Conservation (phyloP, 2,797 vertebrate genomes). For the Tadarida brasiliensis region DNA sequence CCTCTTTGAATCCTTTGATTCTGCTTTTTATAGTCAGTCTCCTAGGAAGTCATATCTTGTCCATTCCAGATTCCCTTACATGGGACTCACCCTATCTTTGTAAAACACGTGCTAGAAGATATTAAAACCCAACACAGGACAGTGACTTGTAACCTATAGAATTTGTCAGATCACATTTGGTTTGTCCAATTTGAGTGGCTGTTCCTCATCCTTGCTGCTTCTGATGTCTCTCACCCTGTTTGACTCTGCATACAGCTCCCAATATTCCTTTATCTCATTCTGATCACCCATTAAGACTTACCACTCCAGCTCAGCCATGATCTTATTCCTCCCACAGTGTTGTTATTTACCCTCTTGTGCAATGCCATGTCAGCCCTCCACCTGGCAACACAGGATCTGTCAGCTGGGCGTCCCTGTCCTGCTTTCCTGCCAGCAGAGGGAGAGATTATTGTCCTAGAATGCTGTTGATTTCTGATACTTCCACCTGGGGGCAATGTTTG, state of each 20-base stretch:
- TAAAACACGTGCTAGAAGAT: not conserved
- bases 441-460: not conserved
- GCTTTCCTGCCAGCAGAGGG: not conserved
- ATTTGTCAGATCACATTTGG: conserved; percentile 30
- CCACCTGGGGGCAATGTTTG: conserved; percentile 34
- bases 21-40: conserved; percentile 7
- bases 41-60: conserved; percentile 45
- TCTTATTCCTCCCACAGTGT: not conserved
- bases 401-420: not conserved
- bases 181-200: not conserved
- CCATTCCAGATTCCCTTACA: conserved; percentile 35
- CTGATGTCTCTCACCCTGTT: not conserved
- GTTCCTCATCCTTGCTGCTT: not conserved
- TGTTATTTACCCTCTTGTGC: conserved; percentile 40
- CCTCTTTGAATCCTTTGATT: conserved; percentile 55
- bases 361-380: conserved; percentile 5
- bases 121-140: conserved; percentile 42
- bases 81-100: not conserved
- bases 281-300: not conserved
- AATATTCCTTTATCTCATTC: conserved; percentile 43
- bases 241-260: not conserved
- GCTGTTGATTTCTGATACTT: not conserved
- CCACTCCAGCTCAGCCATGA: not conserved
- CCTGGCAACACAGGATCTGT: not conserved
- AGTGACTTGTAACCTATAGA: conserved; percentile 14